Base-by-base conservation (phyloP, 2,888 invertebrate genomes). In the Folsomia manolachei region DNA sequence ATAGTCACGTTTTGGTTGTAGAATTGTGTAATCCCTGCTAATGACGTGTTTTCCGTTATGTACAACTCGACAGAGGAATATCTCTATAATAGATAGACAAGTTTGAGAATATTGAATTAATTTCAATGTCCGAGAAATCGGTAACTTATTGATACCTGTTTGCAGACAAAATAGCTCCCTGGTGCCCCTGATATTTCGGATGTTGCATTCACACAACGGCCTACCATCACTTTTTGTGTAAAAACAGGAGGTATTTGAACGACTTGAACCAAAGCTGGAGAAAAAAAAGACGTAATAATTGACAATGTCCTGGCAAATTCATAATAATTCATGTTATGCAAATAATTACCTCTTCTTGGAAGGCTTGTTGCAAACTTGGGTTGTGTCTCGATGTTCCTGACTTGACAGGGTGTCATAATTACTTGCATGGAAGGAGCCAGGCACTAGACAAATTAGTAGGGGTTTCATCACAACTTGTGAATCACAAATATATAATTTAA, bases 181-280 rank as follows among this genome's bases (percentile, higher is more conserved):
- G 51, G 26, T 19, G 25, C 61, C 11, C 53, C 67, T 9, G 70
- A 26, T 14, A 56, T 2, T 11, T 68, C 53, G 14, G 66, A n/a
- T 26, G 67, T 75, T 39, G 70, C 61, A 25, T 71, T 75, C 14
- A 65, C 53, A 60, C 75, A 75, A n/a, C 62, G 68, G 19, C 75
- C 73, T 11, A 75, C 63, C 71, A 73, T 71, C 1, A 75, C 73
- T 23, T 70, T 75, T 61, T 75, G 75, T 18, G 26, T 52, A 27
- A 75, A 75, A 0, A 75, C 75, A 19, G 75, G 75, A 24, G 72
- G 73, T 11, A 75, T 66, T 63, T 75, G 75, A 27, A 75, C 52
- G 9, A 75, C 71, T 14, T 73, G 56, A 2, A 75, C 71, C 26
- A 73, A 11, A 39, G 18, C 75, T 75, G 23, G 21, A 19, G 1